Evolutionary conservation across 2,113 vertebrate genomes (phyloP).

Genomic region (Phalacrocorax carbo): DNA sequence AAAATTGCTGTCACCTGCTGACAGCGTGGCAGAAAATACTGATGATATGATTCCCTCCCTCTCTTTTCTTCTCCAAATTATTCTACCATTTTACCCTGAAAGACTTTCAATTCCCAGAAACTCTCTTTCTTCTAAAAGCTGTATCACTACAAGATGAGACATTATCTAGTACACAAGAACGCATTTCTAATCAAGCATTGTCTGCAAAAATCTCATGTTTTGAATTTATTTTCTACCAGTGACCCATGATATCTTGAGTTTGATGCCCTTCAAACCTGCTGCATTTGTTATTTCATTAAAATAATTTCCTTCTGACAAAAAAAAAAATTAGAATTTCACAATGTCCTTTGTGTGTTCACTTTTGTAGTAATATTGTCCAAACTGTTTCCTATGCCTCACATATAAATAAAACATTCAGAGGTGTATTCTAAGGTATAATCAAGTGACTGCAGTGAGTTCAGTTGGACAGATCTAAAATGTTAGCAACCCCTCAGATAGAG

Average conservation of each 20-base stretch:
- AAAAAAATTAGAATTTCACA: background rate
- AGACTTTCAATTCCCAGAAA: background rate
- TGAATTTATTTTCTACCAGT: too few species aligned
- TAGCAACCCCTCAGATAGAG: background rate
- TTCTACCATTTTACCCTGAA: background rate
- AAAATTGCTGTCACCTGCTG: background rate
- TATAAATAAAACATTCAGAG: background rate
- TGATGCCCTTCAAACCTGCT: too few species aligned
- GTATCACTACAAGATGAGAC: background rate
- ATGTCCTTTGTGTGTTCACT: background rate
- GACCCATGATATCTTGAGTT: too few species aligned
- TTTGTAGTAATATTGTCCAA: background rate
- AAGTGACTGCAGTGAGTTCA: background rate
- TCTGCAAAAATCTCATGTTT: background rate
- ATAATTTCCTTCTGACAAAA: too few species aligned
- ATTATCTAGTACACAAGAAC: background rate
- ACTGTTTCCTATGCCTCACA: background rate
- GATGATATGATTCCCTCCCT: fast-evolving
- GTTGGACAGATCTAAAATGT: background rate
- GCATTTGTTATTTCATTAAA: too few species aligned
- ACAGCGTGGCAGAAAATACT: background rate
- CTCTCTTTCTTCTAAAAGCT: background rate
- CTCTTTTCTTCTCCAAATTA: background rate
- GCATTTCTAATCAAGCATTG: background rate
- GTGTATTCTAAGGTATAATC: background rate